Evolutionary conservation across 1,140 invertebrate species (phyloP), one percentile per base, ranked within the genome.

Genomic region (Drosophila tristis): DNA sequence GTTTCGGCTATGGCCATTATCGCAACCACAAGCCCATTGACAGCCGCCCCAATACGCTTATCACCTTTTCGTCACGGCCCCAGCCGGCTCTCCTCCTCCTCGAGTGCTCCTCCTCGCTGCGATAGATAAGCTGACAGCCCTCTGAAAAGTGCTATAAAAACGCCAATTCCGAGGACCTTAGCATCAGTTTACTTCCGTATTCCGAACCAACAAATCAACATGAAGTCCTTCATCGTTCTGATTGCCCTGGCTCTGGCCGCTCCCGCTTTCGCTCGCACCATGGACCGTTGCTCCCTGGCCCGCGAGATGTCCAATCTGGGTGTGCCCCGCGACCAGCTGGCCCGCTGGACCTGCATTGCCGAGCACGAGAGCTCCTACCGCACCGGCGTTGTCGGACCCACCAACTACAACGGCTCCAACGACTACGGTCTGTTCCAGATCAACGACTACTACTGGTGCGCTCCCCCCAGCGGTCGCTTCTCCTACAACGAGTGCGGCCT

Each of bases 371-470:
- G 77, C 58, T 65, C 68, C 16, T 91, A 53, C 68, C 78, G 84
- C 58, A 86, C 82, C 5, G 50, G 23, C 1, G 75, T 75, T 1
- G 71, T 80, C 0, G 86, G 86, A 0, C 67, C 74, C 11, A 47
- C 48, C 25, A 92, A 92, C 68, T 63, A n/a, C n/a, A 80, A 92
- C 44, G 89, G 80, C 11, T 89, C 81, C 63, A 73, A 78, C 39
- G 91, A 92, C 78, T 92, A 82, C 54, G 90, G 91, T 0, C 72
- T 90, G 51, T 92, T 91, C 75, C 91, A 92, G 71, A 91, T 92
- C 59, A 92, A 92, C 58, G 70, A 89, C 63, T 63, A 63, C 39
- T 92, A 78, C 53, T 91, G 91, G 91, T 91, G 91, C 68, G 54
- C 75, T 51, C 81, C 81, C n/a, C 50, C 77, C 51, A 54, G 35